These are phyloP conservation scores for Microdon myrmicae DNA, from an alignment of 2,888 invertebrate genomes.

Conservation along the genomic window DNA sequence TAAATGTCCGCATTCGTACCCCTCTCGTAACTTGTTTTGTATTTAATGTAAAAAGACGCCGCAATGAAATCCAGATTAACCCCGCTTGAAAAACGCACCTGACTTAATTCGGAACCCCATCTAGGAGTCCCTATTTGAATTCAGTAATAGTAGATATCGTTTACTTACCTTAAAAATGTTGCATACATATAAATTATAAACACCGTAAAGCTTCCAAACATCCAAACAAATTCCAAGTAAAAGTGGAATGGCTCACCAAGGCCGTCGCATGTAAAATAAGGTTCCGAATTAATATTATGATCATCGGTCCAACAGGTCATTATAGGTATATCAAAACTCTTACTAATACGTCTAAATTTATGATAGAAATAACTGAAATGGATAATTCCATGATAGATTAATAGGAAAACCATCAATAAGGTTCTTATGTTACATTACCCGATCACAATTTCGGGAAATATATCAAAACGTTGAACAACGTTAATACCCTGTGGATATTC, in stretches of 20 bases:
- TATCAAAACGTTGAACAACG: conserved; percentile 82
- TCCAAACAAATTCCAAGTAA: conserved; percentile 82
- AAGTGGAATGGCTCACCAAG: conserved; percentile 83
- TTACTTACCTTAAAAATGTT: conserved; percentile 72
- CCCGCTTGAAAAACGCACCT: too few species aligned
- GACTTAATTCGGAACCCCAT: too few species aligned
- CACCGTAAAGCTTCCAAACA: conserved; percentile 77
- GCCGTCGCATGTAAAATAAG: conserved; percentile 79
- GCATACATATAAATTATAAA: conserved; percentile 76
- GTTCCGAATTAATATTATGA: conserved; percentile 67
- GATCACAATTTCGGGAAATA: conserved; percentile 81
- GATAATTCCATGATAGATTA: not conserved
- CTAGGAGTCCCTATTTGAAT: too few species aligned
- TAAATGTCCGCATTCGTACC: too few species aligned
- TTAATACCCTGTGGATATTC: conserved; percentile 86
- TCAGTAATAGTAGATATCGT: too few species aligned
- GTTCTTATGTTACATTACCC: conserved; percentile 61
- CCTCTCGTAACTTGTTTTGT: too few species aligned
- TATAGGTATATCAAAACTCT: conserved; percentile 44
- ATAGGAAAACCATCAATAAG: not conserved
- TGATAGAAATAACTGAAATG: conserved; percentile 60
- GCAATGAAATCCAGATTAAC: too few species aligned
- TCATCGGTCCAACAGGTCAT: conserved; percentile 68
- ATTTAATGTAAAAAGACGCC: too few species aligned
- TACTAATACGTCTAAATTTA: conserved; percentile 49